Evolutionary conservation across 2,888 invertebrate species (phyloP).

Genomic region (Hybos culiciformis): DNA sequence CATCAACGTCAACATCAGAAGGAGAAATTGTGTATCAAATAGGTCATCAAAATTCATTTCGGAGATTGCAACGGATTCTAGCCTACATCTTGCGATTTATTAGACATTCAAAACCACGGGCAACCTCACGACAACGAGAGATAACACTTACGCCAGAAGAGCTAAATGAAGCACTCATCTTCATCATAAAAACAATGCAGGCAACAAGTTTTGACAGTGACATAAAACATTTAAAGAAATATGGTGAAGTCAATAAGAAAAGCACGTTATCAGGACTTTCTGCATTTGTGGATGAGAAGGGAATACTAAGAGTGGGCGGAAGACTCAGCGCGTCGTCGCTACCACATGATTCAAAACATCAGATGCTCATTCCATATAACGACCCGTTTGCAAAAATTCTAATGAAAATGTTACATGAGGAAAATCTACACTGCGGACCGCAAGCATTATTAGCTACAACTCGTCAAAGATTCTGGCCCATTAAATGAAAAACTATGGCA

Average conservation of each 20-base stretch:
- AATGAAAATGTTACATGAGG: slow-evolving; percentile 1
- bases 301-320: background rate
- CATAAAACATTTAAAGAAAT: too few relatives aligned
- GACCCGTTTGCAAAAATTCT: slow-evolving; percentile 4
- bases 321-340: background rate
- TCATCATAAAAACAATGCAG: background rate
- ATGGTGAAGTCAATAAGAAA: too few relatives aligned
- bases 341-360: slow-evolving; percentile 1
- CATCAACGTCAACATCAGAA: too few relatives aligned
- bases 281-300: background rate
- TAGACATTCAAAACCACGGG: too few relatives aligned
- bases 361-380: slow-evolving; percentile 2
- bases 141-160: too few relatives aligned
- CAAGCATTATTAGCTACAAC: slow-evolving; percentile 3
- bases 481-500: slow-evolving; percentile 6
- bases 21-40: too few relatives aligned
- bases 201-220: background rate
- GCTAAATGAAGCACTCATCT: too few relatives aligned
- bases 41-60: too few relatives aligned
- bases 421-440: background rate
- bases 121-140: too few relatives aligned
- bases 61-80: too few relatives aligned
- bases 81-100: too few relatives aligned
- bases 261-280: background rate
- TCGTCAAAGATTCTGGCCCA: slow-evolving; percentile 15